Conservation (phyloP, 30 jellyfish, hydroid and myxozoan species). For the Chironex yamaguchii region DNA sequence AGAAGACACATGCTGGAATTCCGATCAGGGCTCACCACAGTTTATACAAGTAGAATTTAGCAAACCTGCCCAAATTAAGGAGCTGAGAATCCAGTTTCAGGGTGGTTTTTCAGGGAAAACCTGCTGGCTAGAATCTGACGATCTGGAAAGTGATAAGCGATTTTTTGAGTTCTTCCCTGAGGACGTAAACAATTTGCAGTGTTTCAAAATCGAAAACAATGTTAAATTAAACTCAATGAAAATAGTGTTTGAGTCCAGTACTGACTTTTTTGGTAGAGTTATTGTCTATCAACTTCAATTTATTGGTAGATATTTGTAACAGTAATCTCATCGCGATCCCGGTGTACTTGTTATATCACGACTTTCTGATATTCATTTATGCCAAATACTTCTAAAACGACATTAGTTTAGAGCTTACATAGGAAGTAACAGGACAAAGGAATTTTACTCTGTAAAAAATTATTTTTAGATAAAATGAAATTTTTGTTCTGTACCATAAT, state of each 20-base stretch:
- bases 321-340: too few species aligned
- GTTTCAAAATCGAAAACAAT: constrained; percentile 21
- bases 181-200: constrained; percentile 85
- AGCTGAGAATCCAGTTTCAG: constrained; percentile 86
- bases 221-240: constrained; percentile 44
- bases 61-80: constrained; percentile 25
- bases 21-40: constrained; percentile 93
- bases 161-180: constrained; percentile 79
- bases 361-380: too few species aligned
- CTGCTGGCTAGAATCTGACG: constrained; percentile 58
- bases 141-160: constrained; percentile 13
- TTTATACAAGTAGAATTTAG: constrained; percentile 68
- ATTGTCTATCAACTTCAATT: constrained; percentile 80
- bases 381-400: too few species aligned
- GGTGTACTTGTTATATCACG: too few species aligned
- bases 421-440: too few species aligned
- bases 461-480: too few species aligned
- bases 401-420: too few species aligned
- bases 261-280: constrained; percentile 98
- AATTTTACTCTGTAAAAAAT: too few species aligned
- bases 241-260: constrained; percentile 58
- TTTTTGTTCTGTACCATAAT: too few species aligned
- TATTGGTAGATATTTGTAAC: too few species aligned
- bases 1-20: constrained; percentile 99
- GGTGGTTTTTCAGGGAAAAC: constrained; percentile 98